Conservation (phyloP, 1,140 invertebrate species). For the Aphidius gifuensis region DNA sequence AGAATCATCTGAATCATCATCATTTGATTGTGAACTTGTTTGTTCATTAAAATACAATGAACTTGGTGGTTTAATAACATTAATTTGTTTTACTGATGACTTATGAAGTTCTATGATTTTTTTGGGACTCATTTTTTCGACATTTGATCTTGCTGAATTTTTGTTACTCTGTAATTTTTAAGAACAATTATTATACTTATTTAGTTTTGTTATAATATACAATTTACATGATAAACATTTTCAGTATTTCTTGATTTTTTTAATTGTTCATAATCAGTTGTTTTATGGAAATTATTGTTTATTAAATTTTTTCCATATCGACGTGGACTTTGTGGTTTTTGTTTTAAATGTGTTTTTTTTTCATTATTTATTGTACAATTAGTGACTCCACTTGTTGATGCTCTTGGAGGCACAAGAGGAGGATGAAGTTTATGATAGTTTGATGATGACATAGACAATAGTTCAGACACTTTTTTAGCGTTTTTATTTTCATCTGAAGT, state of each 20-base stretch:
- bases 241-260: background rate
- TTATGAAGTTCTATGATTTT: no score
- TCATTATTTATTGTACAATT: background rate
- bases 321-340: background rate
- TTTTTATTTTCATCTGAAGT: conserved; percentile 36
- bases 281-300: background rate
- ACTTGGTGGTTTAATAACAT: conserved; percentile 24
- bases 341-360: no score
- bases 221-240: no score
- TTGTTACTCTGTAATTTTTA: no score
- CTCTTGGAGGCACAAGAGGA: conserved; percentile 25
- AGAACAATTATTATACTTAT: no score
- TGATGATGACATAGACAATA: conserved; percentile 31
- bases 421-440: conserved; percentile 20
- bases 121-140: no score
- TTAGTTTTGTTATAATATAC: no score
- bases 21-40: conserved; percentile 23
- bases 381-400: conserved; percentile 18
- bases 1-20: conserved; percentile 24
- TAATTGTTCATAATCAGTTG: no score
- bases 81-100: conserved; percentile 2
- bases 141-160: background rate
- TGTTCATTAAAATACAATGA: conserved; percentile 23
- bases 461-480: conserved; percentile 38
- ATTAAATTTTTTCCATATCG: conserved; percentile 7